Conservation (phyloP, 2,113 vertebrate genomes). For the Ellobius talpinus region DNA sequence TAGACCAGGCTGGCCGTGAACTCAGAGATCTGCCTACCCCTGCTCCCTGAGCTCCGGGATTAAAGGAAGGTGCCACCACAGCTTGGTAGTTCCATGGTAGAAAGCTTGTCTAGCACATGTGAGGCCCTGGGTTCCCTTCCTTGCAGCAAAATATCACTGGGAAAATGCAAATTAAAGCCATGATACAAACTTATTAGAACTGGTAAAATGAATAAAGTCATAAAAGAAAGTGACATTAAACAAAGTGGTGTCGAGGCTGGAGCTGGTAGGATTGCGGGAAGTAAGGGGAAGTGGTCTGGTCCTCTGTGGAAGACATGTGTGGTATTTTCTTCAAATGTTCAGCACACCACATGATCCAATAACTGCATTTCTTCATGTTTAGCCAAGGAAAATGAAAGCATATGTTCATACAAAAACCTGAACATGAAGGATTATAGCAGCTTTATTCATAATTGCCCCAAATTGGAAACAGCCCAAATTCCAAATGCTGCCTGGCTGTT, state of each 20-base stretch:
- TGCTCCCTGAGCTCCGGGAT: background rate
- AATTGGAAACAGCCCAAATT: conserved; percentile 51
- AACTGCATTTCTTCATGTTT: conserved; percentile 52
- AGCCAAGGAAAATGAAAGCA: conserved; percentile 61
- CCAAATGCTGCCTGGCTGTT: conserved; percentile 9
- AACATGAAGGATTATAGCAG: conserved; percentile 9
- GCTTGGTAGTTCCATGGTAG: background rate
- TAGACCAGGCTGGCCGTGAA: background rate
- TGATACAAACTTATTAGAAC: background rate
- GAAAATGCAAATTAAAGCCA: background rate
- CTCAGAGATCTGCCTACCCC: background rate
- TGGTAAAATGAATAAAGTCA: background rate
- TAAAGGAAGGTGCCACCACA: background rate
- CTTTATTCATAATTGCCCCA: conserved; percentile 52
- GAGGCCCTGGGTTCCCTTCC: background rate
- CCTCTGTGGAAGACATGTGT: background rate
- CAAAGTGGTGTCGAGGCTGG: background rate
- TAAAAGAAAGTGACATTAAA: background rate
- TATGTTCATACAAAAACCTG: conserved; percentile 41
- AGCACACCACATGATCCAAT: background rate
- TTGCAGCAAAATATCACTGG: background rate
- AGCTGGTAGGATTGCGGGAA: background rate
- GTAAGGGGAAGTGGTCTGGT: background rate
- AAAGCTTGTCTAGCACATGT: background rate
- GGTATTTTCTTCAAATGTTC: conserved; percentile 44